Percentiles rank a stretch among this genome's conserved stretches.
Evolutionary conservation across 2,888 invertebrate species (phyloP).

Genomic region (Cheilosia soror): DNA sequence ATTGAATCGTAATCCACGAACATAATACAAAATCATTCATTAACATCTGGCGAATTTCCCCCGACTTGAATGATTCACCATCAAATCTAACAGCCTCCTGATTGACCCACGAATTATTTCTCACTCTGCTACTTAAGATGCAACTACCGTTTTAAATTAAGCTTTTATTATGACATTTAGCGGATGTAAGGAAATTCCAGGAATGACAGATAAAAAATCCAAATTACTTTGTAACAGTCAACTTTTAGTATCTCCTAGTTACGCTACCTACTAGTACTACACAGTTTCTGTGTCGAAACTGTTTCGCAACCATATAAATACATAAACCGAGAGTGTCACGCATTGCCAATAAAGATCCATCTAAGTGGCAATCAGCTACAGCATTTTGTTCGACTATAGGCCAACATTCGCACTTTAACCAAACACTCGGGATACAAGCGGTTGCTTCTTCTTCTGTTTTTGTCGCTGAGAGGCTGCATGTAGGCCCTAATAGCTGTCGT

Average conservation of each 20-base stretch:
- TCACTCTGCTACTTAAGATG: slow-evolving; percentile 24
- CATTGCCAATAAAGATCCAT: slow-evolving; percentile 47
- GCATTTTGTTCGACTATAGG: not conserved
- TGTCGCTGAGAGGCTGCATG: slow-evolving; percentile 11
- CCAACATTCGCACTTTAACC: slow-evolving; percentile 39
- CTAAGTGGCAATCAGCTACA: slow-evolving; percentile 28
- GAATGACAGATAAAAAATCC: slow-evolving; percentile 11
- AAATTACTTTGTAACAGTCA: not conserved
- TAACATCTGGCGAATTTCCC: slow-evolving; percentile 36
- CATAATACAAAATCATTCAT: not conserved
- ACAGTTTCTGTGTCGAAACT: not conserved
- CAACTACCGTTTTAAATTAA: slow-evolving; percentile 14
- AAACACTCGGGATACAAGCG: slow-evolving; percentile 35
- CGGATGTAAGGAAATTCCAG: slow-evolving; percentile 47
- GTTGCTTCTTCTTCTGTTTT: slow-evolving; percentile 1
- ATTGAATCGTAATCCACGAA: too few species aligned
- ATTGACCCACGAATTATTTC: not conserved
- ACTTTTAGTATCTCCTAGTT: not conserved
- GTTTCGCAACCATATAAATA: slow-evolving; percentile 17
- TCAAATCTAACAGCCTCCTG: not conserved
- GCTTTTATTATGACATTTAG: not conserved
- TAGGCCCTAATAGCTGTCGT: slow-evolving; percentile 56
- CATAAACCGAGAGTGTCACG: slow-evolving; percentile 45
- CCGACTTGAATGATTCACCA: slow-evolving; percentile 19
- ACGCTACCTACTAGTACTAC: not conserved